These are phyloP conservation scores for Melangyna quadrimaculata DNA, from an alignment of 2,888 invertebrate species.

Conservation along the genomic window DNA sequence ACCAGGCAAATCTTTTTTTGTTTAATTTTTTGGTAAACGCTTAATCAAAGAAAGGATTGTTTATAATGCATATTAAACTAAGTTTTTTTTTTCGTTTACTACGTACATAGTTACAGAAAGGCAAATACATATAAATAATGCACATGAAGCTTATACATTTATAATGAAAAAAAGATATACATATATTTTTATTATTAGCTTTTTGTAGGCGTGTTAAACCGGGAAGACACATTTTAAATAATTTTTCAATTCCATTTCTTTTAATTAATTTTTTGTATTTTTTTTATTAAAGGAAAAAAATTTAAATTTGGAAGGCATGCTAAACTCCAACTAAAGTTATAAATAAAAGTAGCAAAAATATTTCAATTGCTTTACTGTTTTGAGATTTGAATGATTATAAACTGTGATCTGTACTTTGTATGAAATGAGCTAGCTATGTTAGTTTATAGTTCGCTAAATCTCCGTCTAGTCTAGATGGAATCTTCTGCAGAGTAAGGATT, in stretches of 20 bases:
- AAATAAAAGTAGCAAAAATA: too few relatives aligned
- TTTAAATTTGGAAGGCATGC: neutral
- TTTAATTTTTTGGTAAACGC: neutral
- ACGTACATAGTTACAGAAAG: neutral
- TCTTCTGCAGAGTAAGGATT: too few relatives aligned
- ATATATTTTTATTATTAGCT: neutral
- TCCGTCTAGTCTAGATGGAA: too few relatives aligned
- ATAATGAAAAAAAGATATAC: neutral
- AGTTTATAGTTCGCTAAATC: too few relatives aligned
- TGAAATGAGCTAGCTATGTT: too few relatives aligned
- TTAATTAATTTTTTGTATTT: neutral
- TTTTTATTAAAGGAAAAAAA: neutral
- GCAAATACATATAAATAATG: neutral
- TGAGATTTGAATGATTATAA: too few relatives aligned
- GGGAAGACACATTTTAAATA: slow-evolving; percentile 26
- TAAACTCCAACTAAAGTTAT: neutral
- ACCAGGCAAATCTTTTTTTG: slow-evolving; percentile 13
- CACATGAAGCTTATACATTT: neutral
- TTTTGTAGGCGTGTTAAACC: neutral
- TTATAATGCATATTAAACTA: slow-evolving; percentile 33
- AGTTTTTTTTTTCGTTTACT: neutral
- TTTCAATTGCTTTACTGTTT: too few relatives aligned
- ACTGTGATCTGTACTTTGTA: too few relatives aligned
- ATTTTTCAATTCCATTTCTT: neutral
- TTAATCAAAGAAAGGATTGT: slow-evolving; percentile 45